Evolutionary conservation across 2,888 invertebrate species (phyloP).

Genomic region (Anorthoa munda): DNA sequence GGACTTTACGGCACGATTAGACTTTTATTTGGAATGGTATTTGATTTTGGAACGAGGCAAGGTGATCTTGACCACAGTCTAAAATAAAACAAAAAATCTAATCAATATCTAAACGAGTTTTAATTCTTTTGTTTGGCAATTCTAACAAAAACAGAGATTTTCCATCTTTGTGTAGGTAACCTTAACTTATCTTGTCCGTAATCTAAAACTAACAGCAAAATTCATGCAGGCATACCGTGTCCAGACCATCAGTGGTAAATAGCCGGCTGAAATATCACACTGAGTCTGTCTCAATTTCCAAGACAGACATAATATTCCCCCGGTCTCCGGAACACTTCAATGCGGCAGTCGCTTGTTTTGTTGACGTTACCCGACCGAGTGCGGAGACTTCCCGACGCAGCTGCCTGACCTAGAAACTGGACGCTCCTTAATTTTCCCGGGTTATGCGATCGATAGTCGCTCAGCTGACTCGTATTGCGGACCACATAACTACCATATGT

Average conservation of each 20-base stretch:
- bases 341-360: slow-evolving; percentile 66
- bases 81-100: not conserved
- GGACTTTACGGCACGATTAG: slow-evolving; percentile 33
- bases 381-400: not conserved
- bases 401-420: not conserved
- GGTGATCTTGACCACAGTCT: not conserved
- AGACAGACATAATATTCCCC: slow-evolving; percentile 49
- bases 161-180: slow-evolving; percentile 29
- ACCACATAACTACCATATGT: slow-evolving; percentile 36
- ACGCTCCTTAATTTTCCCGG: slow-evolving; percentile 55
- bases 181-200: slow-evolving; percentile 29
- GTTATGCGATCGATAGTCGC: slow-evolving; percentile 74
- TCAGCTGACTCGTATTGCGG: slow-evolving; percentile 72
- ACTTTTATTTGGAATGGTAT: slow-evolving; percentile 25
- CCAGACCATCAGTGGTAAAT: slow-evolving; percentile 10
- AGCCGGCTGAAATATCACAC: slow-evolving; percentile 48
- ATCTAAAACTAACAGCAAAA: slow-evolving; percentile 22
- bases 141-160: slow-evolving; percentile 6
- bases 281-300: slow-evolving; percentile 43
- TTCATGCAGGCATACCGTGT: not conserved
- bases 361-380: slow-evolving; percentile 61
- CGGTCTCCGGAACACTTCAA: slow-evolving; percentile 45
- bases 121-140: slow-evolving; percentile 18
- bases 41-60: slow-evolving; percentile 18
- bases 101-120: slow-evolving; percentile 1